A percentile compares a stretch with the other conserved stretches of the same genome.
These are phyloP conservation scores for Myiotriccus ornatus DNA, from an alignment of 2,797 vertebrate species.

Conservation along the genomic window DNA sequence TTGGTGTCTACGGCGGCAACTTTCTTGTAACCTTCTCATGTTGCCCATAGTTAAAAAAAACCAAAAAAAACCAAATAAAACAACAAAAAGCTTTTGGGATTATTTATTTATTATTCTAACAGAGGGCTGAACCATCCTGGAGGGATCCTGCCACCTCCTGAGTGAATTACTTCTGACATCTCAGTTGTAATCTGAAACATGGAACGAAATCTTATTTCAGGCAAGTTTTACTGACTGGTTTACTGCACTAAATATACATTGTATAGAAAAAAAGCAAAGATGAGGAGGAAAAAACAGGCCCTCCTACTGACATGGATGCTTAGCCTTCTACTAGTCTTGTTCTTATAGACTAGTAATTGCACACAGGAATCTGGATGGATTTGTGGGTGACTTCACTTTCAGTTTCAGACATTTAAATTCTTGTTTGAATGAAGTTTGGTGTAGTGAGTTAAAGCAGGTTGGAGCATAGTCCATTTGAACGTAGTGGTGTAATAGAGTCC, in stretches of 20 bases:
- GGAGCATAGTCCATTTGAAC: neutral
- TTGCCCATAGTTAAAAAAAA: neutral
- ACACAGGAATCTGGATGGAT: neutral
- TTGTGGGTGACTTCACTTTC: neutral
- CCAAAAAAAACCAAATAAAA: neutral
- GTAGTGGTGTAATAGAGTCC: neutral
- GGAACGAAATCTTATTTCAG: neutral
- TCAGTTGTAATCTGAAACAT: slow-evolving; percentile 3
- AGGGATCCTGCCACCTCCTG: neutral
- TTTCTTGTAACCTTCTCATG: slow-evolving; percentile 15
- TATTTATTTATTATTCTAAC: slow-evolving; percentile 20
- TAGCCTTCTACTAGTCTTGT: neutral
- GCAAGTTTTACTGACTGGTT: slow-evolving; percentile 2
- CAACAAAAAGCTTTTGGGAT: neutral
- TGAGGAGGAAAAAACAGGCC: neutral
- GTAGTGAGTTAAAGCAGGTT: neutral
- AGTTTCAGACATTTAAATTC: neutral
- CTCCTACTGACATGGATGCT: neutral
- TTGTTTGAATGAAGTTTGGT: neutral
- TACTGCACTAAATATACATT: neutral
- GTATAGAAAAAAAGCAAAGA: neutral
- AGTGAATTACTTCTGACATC: slow-evolving; percentile 34
- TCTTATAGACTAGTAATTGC: neutral
- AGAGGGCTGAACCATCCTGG: neutral
- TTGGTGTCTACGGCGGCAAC: neutral